Conservation (phyloP, 2,888 invertebrate genomes). For the Drosophila seclusa region DNA sequence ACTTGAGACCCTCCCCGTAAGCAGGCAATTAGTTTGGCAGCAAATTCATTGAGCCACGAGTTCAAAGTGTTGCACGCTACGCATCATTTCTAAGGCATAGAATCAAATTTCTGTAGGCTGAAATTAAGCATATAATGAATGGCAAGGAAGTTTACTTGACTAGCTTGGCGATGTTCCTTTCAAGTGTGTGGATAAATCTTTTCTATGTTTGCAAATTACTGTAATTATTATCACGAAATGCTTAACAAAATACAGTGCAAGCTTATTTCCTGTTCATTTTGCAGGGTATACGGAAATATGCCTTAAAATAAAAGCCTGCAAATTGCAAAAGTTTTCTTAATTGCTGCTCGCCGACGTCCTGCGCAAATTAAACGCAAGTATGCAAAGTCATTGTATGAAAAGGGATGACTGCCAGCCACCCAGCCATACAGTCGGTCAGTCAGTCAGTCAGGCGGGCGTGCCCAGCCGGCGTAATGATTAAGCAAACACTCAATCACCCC, state of each 20-base stretch:
- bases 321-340: conserved; percentile 79
- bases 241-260: not conserved
- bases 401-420: conserved; percentile 8
- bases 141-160: conserved; percentile 7
- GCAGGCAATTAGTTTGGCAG: conserved; percentile 49
- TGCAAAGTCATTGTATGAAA: conserved; percentile 73
- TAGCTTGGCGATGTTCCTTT: conserved; percentile 14
- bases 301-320: conserved; percentile 69
- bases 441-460: conserved; percentile 38
- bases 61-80: conserved; percentile 74
- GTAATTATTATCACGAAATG: not conserved
- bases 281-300: conserved; percentile 44
- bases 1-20: conserved; percentile 29
- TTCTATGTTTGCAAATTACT: not conserved
- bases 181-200: not conserved
- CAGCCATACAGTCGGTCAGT: not conserved
- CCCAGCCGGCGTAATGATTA: conserved; percentile 63
- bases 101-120: conserved; percentile 32
- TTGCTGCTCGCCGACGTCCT: conserved; percentile 54
- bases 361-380: conserved; percentile 73
- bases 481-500: conserved; percentile 54
- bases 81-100: conserved; percentile 56
- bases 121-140: conserved; percentile 13
- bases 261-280: not conserved
- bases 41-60: conserved; percentile 68